phyloP scores from a whole-genome alignment of 2,113 vertebrate species.

The Macaca mulatta region DNA sequence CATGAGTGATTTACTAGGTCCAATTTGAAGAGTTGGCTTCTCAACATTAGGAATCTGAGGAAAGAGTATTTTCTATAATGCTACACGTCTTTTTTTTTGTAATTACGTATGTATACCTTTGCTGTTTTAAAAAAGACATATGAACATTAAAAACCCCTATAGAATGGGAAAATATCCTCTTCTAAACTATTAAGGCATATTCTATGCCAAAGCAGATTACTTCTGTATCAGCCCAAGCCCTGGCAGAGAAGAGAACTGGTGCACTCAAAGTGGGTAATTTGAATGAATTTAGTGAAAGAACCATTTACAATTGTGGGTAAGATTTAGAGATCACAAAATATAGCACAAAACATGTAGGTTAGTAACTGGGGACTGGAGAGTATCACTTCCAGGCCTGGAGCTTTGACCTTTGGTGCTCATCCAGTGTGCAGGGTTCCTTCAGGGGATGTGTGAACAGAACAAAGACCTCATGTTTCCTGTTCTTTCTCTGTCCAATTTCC shows the following conservation, averaged over 20 bases:
- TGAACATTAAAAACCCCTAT: not conserved
- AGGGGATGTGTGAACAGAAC: not conserved
- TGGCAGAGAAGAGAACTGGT: not conserved
- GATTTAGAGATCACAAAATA: not conserved
- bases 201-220: not conserved
- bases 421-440: not conserved
- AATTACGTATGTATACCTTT: not conserved
- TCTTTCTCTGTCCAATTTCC: not conserved
- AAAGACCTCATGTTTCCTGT: not conserved
- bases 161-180: not conserved
- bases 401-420: not conserved
- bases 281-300: not conserved
- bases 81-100: not conserved
- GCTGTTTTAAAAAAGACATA: not conserved
- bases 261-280: not conserved
- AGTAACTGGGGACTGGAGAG: too few species aligned
- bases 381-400: not conserved
- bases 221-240: not conserved
- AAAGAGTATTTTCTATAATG: not conserved
- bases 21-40: not conserved
- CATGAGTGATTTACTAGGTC: constrained; percentile 44
- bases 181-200: not conserved
- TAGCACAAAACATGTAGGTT: not conserved
- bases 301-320: not conserved
- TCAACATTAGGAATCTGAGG: not conserved